Evolutionary conservation across 1,140 invertebrate species (phyloP).

Genomic region (Caerostris extrusa): DNA sequence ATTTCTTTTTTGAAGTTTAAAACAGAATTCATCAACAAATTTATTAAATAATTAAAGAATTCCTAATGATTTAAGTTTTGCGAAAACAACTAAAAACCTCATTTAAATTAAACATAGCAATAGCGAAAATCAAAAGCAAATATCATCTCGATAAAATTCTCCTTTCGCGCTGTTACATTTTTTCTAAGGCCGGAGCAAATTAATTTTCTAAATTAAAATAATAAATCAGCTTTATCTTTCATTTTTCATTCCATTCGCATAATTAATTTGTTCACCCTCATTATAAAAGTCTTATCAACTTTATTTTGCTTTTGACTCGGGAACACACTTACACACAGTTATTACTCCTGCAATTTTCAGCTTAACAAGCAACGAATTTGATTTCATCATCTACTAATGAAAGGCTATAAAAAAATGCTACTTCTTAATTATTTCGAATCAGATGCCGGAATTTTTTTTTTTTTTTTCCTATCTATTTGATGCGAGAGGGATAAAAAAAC

Average conservation of each 20-base stretch:
- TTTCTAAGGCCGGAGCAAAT: slow-evolving; percentile 35
- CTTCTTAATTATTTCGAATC: slow-evolving; percentile 77
- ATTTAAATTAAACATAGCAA: slow-evolving; percentile 53
- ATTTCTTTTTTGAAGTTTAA: too few species aligned
- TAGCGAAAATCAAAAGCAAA: slow-evolving; percentile 36
- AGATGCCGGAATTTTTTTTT: slow-evolving; percentile 43
- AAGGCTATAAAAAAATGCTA: slow-evolving; percentile 46
- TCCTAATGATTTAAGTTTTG: slow-evolving; percentile 12
- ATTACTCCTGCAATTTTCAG: slow-evolving; percentile 55
- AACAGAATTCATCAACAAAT: not conserved
- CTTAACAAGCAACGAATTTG: slow-evolving; percentile 74
- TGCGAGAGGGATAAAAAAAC: slow-evolving; percentile 4
- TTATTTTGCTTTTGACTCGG: slow-evolving; percentile 5
- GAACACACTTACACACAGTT: slow-evolving; percentile 44
- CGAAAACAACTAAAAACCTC: slow-evolving; percentile 8
- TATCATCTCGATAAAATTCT: slow-evolving; percentile 3
- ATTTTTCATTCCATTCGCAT: slow-evolving; percentile 68
- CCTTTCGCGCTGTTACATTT: not conserved
- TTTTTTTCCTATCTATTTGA: not conserved
- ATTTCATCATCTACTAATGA: slow-evolving; percentile 69
- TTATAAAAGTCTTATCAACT: slow-evolving; percentile 60
- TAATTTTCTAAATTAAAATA: slow-evolving; percentile 75
- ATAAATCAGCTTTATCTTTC: slow-evolving; percentile 57
- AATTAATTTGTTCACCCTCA: slow-evolving; percentile 70
- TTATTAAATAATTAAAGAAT: slow-evolving; percentile 23